Conservation (phyloP, 92 coral and sea anemone genomes). For the Palythoa heliodiscus region DNA sequence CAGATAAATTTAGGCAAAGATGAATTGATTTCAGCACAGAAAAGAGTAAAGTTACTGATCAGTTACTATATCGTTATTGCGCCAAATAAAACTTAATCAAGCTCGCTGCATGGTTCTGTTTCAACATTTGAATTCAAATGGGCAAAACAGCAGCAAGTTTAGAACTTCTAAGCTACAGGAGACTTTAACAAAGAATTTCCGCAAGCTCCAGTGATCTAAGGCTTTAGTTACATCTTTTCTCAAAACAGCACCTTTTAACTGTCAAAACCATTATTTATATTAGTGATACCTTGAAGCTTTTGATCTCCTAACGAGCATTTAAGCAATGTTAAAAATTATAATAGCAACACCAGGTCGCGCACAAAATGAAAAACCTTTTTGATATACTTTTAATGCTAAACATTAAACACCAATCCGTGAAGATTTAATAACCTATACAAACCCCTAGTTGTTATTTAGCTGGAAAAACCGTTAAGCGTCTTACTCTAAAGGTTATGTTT, state of each 20-base stretch:
- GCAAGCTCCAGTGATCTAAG: neutral
- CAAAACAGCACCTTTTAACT: conserved; percentile 35
- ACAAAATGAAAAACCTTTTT: neutral
- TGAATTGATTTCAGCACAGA: no score
- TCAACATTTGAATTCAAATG: conserved; percentile 13
- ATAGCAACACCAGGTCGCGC: conserved; percentile 36
- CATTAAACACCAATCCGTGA: conserved; percentile 38
- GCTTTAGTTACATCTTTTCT: conserved; percentile 22
- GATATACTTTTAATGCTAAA: conserved; percentile 40
- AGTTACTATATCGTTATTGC: neutral
- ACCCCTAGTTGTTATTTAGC: neutral
- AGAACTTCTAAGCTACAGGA: neutral
- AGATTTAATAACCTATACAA: neutral
- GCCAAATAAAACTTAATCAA: conserved; percentile 23
- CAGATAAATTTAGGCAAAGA: no score
- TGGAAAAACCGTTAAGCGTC: neutral
- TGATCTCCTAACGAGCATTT: conserved; percentile 43
- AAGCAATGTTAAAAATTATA: conserved; percentile 46
- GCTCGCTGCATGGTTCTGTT: conserved; percentile 26
- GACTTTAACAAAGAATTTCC: conserved; percentile 31
- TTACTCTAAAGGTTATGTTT: neutral
- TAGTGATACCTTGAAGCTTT: conserved; percentile 36
- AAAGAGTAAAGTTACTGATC: no score
- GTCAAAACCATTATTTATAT: conserved; percentile 41
- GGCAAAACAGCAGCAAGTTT: conserved; percentile 12